phyloP scores from a whole-genome alignment of 2,113 vertebrate species.

The Trichomycterus rosablanca region DNA sequence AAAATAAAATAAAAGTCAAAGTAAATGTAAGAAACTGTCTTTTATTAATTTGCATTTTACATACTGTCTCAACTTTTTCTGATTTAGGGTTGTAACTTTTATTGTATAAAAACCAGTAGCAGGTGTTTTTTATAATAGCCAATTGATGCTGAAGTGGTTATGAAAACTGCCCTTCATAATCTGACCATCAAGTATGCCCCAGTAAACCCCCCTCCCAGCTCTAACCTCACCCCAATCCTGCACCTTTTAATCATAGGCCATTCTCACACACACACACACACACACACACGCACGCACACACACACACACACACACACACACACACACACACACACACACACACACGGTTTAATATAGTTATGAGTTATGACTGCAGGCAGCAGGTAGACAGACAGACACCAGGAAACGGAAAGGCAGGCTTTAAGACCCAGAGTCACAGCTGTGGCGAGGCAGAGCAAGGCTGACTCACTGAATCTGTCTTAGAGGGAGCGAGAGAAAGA shows the following conservation, averaged over 20 bases:
- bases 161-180: not conserved
- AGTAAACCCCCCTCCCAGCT: not conserved
- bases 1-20: no score
- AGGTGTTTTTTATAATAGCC: no score
- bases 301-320: not conserved
- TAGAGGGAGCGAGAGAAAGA: conserved; percentile 64
- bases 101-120: no score
- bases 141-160: not conserved
- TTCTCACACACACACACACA: not conserved
- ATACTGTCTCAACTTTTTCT: no score
- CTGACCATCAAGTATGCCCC: no score
- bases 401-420: conserved; percentile 39
- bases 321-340: not conserved
- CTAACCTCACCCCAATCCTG: not conserved
- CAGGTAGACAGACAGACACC: conserved; percentile 13
- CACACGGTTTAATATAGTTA: conserved; percentile 3
- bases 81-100: no score
- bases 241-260: no score
- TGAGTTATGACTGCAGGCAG: conserved; percentile 31
- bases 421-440: conserved; percentile 66
- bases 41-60: no score
- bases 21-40: no score
- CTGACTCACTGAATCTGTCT: conserved; percentile 77
- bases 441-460: conserved; percentile 58
- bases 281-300: not conserved